A percentile compares a stretch with the other conserved stretches of the same genome.
Conservation (phyloP, 2,888 invertebrate species). For the Ernsta delagoae region DNA sequence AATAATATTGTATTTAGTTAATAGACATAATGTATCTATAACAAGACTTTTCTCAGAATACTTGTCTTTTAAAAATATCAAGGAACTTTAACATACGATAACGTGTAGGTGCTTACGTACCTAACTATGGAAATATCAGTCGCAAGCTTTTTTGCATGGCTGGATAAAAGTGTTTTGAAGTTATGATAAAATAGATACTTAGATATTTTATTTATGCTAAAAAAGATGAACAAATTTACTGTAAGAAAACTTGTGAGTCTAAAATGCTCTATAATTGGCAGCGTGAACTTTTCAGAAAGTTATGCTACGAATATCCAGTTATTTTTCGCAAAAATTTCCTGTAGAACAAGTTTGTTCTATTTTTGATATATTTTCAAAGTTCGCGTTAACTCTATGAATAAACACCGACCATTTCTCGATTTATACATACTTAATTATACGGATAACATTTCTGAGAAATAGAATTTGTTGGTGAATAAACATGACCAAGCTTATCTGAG, state of each 20-base stretch:
- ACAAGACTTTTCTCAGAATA: background rate
- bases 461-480: conserved; percentile 7
- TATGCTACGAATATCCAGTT: background rate
- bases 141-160: too few species aligned
- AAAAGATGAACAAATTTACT: too few species aligned
- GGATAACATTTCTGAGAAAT: background rate
- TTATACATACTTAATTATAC: background rate
- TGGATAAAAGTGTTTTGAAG: background rate
- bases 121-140: too few species aligned
- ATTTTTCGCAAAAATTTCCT: background rate
- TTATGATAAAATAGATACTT: too few species aligned
- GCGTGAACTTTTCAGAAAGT: background rate
- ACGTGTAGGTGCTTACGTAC: too few species aligned
- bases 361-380: background rate
- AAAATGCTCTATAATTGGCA: too few species aligned
- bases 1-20: background rate
- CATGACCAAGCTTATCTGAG: background rate
- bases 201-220: too few species aligned
- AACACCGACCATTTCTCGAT: background rate
- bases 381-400: too few species aligned
- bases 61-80: background rate
- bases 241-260: too few species aligned
- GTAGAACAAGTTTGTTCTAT: background rate
- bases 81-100: background rate
- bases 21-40: conserved; percentile 1